Evolutionary conservation across 64 coral and sea anemone species (phyloP).

Genomic region (Montipora efflorescens): DNA sequence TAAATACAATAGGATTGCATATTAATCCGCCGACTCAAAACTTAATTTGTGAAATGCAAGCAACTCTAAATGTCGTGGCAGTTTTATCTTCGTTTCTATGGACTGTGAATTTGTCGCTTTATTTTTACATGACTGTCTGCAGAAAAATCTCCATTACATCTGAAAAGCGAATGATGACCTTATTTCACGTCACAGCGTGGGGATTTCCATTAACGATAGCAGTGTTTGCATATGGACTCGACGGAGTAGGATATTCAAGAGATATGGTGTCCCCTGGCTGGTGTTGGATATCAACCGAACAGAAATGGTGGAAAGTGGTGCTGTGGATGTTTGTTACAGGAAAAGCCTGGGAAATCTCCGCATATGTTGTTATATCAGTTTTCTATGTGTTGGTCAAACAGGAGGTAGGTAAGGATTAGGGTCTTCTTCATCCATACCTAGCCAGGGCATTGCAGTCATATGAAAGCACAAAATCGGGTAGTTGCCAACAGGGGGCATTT

Average conservation of each 20-base stretch:
- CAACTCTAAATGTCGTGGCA: constrained; percentile 53
- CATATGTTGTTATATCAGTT: constrained; percentile 77
- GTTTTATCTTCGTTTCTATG: constrained; percentile 90
- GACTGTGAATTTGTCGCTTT: constrained; percentile 87
- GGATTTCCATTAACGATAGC: constrained; percentile 76
- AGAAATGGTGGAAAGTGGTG: background rate
- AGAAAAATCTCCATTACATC: constrained; percentile 23
- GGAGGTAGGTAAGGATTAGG: background rate
- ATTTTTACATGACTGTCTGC: constrained; percentile 77
- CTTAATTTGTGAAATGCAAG: constrained; percentile 28
- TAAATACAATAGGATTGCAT: constrained; percentile 50
- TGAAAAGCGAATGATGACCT: constrained; percentile 59
- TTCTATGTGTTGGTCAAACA: constrained; percentile 70
- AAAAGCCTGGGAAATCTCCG: constrained; percentile 92
- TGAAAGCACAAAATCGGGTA: no score
- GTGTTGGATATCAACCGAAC: constrained; percentile 79
- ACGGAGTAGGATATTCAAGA: constrained; percentile 50
- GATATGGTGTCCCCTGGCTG: constrained; percentile 70
- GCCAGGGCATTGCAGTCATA: background rate
- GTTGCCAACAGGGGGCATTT: no score
- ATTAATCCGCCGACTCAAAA: background rate
- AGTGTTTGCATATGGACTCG: background rate
- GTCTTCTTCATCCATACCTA: background rate
- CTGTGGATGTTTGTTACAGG: constrained; percentile 91
- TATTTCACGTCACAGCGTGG: constrained; percentile 91